phyloP scores from a whole-genome alignment of 1,140 invertebrate genomes.

The Hycleus cichorii region DNA sequence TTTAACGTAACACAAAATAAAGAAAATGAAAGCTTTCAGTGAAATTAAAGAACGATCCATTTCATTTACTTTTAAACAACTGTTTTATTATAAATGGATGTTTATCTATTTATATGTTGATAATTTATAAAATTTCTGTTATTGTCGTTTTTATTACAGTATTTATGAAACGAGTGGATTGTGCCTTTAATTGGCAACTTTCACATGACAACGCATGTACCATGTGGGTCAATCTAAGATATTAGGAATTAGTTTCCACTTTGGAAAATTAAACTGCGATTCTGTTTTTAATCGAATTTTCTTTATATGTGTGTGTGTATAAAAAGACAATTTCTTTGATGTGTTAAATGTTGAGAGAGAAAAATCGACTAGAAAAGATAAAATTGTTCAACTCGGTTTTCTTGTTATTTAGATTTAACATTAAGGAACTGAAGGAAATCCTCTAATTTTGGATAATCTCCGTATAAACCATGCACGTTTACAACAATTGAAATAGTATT shows the following conservation, averaged over 20 bases:
- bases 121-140: too few relatives aligned
- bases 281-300: conserved; percentile 14
- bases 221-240: conserved; percentile 14
- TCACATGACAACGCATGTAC: conserved; percentile 11
- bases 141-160: too few relatives aligned
- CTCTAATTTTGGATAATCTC: conserved; percentile 17
- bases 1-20: background rate
- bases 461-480: conserved; percentile 17
- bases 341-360: conserved; percentile 1
- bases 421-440: background rate
- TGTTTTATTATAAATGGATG: conserved; percentile 2
- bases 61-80: conserved; percentile 4
- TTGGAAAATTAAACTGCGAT: conserved; percentile 14
- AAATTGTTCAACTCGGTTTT: background rate
- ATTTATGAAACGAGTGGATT: too few relatives aligned
- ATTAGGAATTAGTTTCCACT: conserved; percentile 14
- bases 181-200: background rate
- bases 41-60: conserved; percentile 10
- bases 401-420: background rate
- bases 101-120: too few relatives aligned
- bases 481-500: conserved; percentile 29
- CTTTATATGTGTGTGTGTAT: background rate
- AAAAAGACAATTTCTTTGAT: conserved; percentile 14
- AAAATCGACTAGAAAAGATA: background rate
- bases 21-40: conserved; percentile 4